Base-by-base conservation (phyloP, 2,888 invertebrate genomes). In the Phyllotreta striolata region DNA sequence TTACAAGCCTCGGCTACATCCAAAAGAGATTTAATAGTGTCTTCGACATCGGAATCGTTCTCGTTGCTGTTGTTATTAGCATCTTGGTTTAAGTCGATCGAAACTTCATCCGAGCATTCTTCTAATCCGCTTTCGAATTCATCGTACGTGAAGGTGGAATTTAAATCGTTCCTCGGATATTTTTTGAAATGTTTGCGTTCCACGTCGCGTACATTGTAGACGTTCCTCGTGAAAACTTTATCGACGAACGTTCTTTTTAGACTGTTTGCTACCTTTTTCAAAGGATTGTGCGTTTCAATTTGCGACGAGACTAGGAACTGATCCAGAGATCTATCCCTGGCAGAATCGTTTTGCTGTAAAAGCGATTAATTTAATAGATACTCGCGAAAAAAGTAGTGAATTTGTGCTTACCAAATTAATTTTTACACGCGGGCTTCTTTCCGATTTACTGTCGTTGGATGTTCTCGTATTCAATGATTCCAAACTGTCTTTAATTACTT, bases 211-310 rank as follows among this genome's bases (percentile, higher is more conserved):
- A 52, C 52, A 34, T 52, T 52, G 10, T 52, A 52, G 3, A 10
- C 38, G 38, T 52, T 52, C 13, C 39, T 38, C 3, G 52, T 2
- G 38, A 12, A 52, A 38, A 52, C 7, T 37, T 39, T 52, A 10
- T 52, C 8, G 6, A 3, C 9, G 6, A 52, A 12, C 3, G 38
- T 38, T 6, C 10, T 52, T 35, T 52, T 52, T 3, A 52, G 8
- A 38, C 52, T 34, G 38, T 12, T 52, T 6, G 52, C 13, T n/a
- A 52, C 39, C 13, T 52, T 52, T 52, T 52, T 52, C 7, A 52
- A 12, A 8, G 52, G 52, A 10, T 52, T 52, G 6, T 14, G 5
- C 4, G 6, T 6, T 37, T 51, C 6, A 6, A 13, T 37, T 24
- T 24, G 24, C 24, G 24, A 24, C 4, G 52, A 12, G 6, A 52